phyloP scores from a whole-genome alignment of 2,113 vertebrate genomes.

The Ictidomys tridecemlineatus region DNA sequence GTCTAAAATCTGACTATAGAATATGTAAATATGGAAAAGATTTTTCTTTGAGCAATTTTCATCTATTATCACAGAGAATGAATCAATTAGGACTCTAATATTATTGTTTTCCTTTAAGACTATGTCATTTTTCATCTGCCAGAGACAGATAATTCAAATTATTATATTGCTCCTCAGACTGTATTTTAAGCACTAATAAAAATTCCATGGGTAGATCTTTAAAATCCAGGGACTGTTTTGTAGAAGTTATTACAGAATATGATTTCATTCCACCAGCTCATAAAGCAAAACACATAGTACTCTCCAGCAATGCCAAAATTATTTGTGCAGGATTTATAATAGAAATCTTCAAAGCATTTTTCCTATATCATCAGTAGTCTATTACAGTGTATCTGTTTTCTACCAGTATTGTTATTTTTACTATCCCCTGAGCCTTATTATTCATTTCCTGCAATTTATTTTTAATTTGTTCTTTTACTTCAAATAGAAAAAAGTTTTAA shows the following conservation, averaged over 20 bases:
- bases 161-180: slow-evolving; percentile 15
- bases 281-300: slow-evolving; percentile 74
- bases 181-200: slow-evolving; percentile 74
- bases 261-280: slow-evolving; percentile 39
- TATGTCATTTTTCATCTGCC: slow-evolving; percentile 60
- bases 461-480: not conserved
- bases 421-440: not conserved
- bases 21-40: not conserved
- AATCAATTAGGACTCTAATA: slow-evolving; percentile 32
- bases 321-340: slow-evolving; percentile 66
- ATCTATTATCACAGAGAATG: slow-evolving; percentile 33
- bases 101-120: slow-evolving; percentile 21
- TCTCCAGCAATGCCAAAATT: slow-evolving; percentile 77
- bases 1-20: not conserved
- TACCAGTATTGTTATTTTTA: slow-evolving; percentile 61
- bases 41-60: slow-evolving; percentile 40
- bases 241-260: slow-evolving; percentile 79
- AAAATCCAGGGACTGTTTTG: slow-evolving; percentile 48
- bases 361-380: slow-evolving; percentile 35
- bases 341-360: slow-evolving; percentile 71
- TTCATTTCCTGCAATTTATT: not conserved
- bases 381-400: not conserved
- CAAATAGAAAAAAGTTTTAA: not conserved
- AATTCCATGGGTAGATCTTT: slow-evolving; percentile 67
- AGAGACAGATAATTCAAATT: slow-evolving; percentile 36